Percentiles rank a stretch among this genome's conserved stretches.
Evolutionary conservation across 2,113 vertebrate genomes (phyloP).

Genomic region (Glaucidium brasilianum): DNA sequence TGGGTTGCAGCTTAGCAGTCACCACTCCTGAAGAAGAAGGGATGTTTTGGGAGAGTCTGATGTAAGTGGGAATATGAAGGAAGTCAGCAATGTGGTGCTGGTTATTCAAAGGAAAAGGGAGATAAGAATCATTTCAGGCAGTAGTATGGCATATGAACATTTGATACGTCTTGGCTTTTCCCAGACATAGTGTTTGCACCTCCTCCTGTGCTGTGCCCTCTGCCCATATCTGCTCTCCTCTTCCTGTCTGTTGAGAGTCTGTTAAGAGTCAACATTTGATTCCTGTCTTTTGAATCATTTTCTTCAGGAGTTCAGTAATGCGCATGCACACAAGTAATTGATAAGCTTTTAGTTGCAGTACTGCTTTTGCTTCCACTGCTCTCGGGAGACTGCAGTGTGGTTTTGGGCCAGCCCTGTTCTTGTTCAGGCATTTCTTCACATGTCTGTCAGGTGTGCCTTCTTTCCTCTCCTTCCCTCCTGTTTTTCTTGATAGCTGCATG

Average conservation of each 20-base stretch:
- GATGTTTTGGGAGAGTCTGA: background rate
- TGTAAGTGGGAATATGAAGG: background rate
- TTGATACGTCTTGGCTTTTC: background rate
- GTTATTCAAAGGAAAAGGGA: background rate
- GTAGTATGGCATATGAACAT: background rate
- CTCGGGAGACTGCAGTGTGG: background rate
- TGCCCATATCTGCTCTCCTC: background rate
- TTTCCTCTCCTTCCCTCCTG: slow-evolving; percentile 34
- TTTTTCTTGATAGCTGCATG: slow-evolving; percentile 50
- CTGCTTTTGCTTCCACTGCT: slow-evolving; percentile 36
- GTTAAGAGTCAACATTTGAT: background rate
- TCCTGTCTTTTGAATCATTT: background rate
- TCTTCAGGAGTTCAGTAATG: background rate
- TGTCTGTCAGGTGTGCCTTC: slow-evolving; percentile 44
- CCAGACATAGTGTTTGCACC: background rate
- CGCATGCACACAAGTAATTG: background rate
- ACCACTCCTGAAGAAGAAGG: background rate
- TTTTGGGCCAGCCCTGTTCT: slow-evolving; percentile 45
- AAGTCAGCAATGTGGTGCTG: background rate
- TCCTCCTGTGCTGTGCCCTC: background rate
- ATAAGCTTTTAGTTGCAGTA: slow-evolving; percentile 25
- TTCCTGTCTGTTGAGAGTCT: background rate
- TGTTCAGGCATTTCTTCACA: slow-evolving; percentile 58
- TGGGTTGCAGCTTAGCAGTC: background rate
- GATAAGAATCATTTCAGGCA: background rate